Percentiles rank a stretch among this genome's conserved stretches.
Evolutionary conservation across 2,888 invertebrate species (phyloP).

Genomic region (Acronicta aceris): DNA sequence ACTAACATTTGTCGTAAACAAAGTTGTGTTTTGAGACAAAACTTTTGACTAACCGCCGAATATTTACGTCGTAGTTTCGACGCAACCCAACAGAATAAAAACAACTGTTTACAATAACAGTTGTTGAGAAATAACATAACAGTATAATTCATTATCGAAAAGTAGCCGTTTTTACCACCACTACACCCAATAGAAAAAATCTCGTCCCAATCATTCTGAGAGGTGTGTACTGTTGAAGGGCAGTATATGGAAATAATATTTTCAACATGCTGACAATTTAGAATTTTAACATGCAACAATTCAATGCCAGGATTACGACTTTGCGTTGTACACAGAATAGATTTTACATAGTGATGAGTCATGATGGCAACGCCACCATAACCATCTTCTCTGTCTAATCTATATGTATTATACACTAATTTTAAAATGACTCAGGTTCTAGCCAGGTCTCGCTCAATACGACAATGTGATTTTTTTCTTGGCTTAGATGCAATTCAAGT

Average conservation of each 20-base stretch:
- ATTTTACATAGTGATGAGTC: constrained; percentile 11
- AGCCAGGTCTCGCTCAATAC: constrained; percentile 7
- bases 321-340: background rate
- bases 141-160: too few species aligned
- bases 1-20: too few species aligned
- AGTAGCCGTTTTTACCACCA: too few species aligned
- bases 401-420: constrained; percentile 5
- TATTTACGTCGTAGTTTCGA: too few species aligned
- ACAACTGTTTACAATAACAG: too few species aligned
- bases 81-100: too few species aligned
- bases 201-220: constrained; percentile 7
- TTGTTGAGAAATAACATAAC: too few species aligned
- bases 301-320: constrained; percentile 8
- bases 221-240: background rate
- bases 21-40: too few species aligned
- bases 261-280: constrained; percentile 11
- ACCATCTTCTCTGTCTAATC: constrained; percentile 4
- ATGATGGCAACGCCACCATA: constrained; percentile 15
- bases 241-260: constrained; percentile 10
- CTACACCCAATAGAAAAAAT: constrained; percentile 8
- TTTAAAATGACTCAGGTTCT: constrained; percentile 5
- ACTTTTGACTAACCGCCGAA: too few species aligned
- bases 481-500: background rate
- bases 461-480: background rate
- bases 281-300: constrained; percentile 2